These are phyloP conservation scores for Nudaria mundana DNA, from an alignment of 2,888 invertebrate species.

Conservation along the genomic window DNA sequence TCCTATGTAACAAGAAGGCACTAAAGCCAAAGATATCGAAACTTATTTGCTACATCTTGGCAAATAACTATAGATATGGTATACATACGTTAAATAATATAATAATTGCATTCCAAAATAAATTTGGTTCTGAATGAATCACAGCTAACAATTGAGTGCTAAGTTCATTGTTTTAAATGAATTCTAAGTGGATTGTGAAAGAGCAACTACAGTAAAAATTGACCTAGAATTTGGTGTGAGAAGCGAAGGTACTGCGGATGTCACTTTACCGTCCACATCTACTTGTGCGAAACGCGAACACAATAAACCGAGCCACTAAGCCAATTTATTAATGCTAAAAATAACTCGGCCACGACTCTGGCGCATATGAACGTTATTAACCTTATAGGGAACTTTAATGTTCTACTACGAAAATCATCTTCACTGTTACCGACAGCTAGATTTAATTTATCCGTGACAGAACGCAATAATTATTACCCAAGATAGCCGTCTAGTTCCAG, in stretches of 20 bases:
- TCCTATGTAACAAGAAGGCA: no score
- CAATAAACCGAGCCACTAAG: constrained; percentile 76
- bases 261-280: constrained; percentile 44
- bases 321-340: constrained; percentile 80
- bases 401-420: constrained; percentile 45
- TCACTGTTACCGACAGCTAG: no score
- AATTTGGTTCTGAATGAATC: constrained; percentile 15
- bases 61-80: not conserved
- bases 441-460: no score
- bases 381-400: constrained; percentile 68
- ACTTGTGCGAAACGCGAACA: constrained; percentile 69
- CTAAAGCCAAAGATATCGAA: constrained; percentile 42
- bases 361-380: constrained; percentile 70
- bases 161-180: constrained; percentile 37
- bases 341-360: constrained; percentile 73
- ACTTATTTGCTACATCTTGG: constrained; percentile 22
- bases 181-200: constrained; percentile 38
- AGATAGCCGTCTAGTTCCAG: constrained; percentile 36
- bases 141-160: constrained; percentile 15
- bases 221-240: constrained; percentile 47
- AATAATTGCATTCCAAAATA: constrained; percentile 9
- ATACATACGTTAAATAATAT: no score
- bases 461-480: constrained; percentile 41
- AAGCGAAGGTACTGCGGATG: constrained; percentile 42
- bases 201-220: constrained; percentile 46